Evolutionary conservation across 1,140 invertebrate species (phyloP), one percentile per base, ranked within the genome.

Genomic region (Planococcus citri): DNA sequence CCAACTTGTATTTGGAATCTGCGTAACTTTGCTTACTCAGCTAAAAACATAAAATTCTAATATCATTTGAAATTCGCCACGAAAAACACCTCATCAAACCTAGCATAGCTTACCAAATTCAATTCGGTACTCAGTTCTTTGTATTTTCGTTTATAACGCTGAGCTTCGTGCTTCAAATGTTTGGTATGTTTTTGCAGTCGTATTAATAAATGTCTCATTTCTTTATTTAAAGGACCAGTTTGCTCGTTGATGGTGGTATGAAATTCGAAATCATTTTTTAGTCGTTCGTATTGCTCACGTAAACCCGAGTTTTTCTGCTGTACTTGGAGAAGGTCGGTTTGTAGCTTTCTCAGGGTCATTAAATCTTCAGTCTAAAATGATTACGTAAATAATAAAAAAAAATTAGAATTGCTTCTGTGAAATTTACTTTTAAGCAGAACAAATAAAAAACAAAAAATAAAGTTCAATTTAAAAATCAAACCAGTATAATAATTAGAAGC

Each of bases 221-320:
- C 95, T 71, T 94, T 82, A 79, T 97, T 97, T 58, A 98, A 97
- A 4, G 95, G 95, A 1, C 93, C 95, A 0, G 95, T 97, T 80
- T 98, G 95, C 80, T 98, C 95, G 78, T 97, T 97, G 0, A 95
- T 95, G 6, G 95, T 94, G 72, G 97, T 81, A 78, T 97, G 97
- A 78, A 97, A 95, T 79, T 98, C 96, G 81, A 97, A 98, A 79
- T 98, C 95, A 64, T 98, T 96, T 14, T 95, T 83, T 64, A 98
- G 78, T 87, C 95, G 95, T 80, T 98, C 95, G 76, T 97, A 97
- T 78, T 98, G 95, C 77, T 25, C 9, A 27, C 94, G 80, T 61
- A 94, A 82, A 77, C 97, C 93, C 0, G 93, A 92, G 22, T 97
- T 80, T 21, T 94, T 88, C 78, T 98, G 95, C 82, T 98, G 95